Evolutionary conservation across 2,113 vertebrate genomes (phyloP).

Genomic region (Gallinago media): DNA sequence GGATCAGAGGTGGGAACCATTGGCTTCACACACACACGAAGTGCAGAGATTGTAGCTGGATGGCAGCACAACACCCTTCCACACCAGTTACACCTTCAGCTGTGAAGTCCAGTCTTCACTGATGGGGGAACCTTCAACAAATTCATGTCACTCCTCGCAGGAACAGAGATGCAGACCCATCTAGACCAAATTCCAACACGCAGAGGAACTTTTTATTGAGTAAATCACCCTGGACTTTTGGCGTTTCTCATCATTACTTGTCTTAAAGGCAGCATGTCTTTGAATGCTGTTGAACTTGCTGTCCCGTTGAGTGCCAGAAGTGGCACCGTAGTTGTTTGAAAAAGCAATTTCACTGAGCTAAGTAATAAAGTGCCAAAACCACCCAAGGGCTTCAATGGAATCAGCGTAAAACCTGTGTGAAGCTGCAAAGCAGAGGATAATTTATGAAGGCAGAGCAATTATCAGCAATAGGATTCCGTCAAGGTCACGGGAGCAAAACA

Average conservation of each 20-base stretch:
- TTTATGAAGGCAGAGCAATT: constrained; percentile 10
- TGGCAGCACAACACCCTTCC: background rate
- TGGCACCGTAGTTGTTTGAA: background rate
- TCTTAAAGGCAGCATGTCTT: background rate
- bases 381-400: background rate
- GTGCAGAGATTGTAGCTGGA: background rate
- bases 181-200: background rate
- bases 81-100: background rate
- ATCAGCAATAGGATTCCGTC: background rate
- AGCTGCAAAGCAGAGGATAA: constrained; percentile 4
- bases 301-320: background rate
- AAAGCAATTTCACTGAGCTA: background rate
- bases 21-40: background rate
- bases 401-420: constrained; percentile 1
- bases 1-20: background rate
- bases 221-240: background rate
- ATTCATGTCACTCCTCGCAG: background rate
- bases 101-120: background rate
- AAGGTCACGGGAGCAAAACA: background rate
- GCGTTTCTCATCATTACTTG: background rate
- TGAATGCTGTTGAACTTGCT: background rate
- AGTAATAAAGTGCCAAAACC: background rate
- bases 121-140: background rate
- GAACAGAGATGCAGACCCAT: background rate
- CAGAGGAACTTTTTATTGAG: background rate